A percentile compares a stretch with the other conserved stretches of the same genome.
These are phyloP conservation scores for Nephrotoma guestfalica DNA, from an alignment of 2,888 invertebrate species.

Conservation along the genomic window DNA sequence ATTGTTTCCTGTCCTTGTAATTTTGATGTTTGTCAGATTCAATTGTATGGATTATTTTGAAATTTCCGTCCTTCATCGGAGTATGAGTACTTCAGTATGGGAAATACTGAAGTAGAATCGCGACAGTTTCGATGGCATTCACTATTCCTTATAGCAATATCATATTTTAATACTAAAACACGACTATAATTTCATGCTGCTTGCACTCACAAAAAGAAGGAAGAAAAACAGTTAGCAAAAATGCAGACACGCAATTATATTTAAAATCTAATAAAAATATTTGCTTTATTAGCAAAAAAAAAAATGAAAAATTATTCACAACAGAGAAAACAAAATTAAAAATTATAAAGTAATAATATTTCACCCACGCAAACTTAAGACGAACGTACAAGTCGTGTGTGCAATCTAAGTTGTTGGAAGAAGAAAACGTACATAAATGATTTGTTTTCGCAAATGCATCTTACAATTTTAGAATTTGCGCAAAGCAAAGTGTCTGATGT, in stretches of 20 bases:
- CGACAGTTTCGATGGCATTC: too few relatives aligned
- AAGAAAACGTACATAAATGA: neutral
- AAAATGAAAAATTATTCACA: neutral
- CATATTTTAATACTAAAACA: neutral
- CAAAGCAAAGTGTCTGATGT: neutral
- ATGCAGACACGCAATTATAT: neutral
- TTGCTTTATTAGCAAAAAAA: neutral
- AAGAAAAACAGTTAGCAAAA: neutral
- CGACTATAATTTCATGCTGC: neutral
- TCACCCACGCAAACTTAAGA: neutral
- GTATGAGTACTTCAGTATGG: too few relatives aligned
- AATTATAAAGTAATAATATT: neutral
- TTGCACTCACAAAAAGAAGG: neutral
- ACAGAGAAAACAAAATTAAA: neutral
- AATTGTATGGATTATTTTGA: too few relatives aligned
- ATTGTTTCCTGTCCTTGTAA: too few relatives aligned
- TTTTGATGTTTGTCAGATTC: too few relatives aligned
- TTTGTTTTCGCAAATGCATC: neutral
- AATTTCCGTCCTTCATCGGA: too few relatives aligned
- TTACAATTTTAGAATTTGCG: neutral
- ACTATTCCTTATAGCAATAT: too few relatives aligned
- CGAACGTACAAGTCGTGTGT: neutral
- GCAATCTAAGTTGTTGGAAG: neutral
- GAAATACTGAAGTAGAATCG: too few relatives aligned
- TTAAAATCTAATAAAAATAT: neutral